A percentile compares a stretch with the other conserved stretches of the same genome.
phyloP scores from a whole-genome alignment of 2,888 invertebrate species.

The Nemotelus pantherinus region DNA sequence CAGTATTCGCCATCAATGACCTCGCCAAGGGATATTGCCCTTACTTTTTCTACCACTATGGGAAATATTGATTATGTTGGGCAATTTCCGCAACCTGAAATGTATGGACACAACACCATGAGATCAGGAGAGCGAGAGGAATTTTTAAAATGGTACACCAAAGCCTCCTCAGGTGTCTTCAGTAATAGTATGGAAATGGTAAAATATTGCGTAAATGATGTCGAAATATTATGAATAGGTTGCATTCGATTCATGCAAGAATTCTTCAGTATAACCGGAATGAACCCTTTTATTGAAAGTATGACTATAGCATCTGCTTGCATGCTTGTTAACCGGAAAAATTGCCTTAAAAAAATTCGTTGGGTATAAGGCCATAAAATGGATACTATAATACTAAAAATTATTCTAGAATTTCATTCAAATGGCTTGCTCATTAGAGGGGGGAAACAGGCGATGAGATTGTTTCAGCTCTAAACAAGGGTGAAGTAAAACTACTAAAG shows the following conservation, averaged over 20 bases:
- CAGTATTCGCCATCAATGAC: constrained; percentile 6
- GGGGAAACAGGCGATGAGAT: not conserved
- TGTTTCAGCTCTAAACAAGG: constrained; percentile 1
- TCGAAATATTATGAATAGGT: not conserved
- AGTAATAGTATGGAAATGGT: not conserved
- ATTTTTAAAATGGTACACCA: not conserved
- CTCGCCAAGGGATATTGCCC: not conserved
- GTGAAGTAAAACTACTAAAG: not conserved
- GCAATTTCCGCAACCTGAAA: no score
- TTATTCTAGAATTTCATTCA: not conserved
- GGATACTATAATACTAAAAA: not conserved
- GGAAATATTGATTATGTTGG: constrained; percentile 2
- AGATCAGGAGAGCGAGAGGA: not conserved
- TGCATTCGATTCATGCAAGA: not conserved
- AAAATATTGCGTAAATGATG: not conserved
- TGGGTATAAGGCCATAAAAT: not conserved
- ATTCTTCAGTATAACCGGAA: not conserved
- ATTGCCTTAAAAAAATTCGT: not conserved
- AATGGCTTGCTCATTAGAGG: not conserved
- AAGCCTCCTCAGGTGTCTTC: not conserved
- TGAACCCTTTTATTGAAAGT: not conserved
- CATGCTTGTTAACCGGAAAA: constrained; percentile 16
- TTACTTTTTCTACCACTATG: not conserved
- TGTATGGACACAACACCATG: no score
- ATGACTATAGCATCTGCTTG: not conserved